phyloP scores from a whole-genome alignment of 2,113 vertebrate species.

The Anthoscopus minutus region DNA sequence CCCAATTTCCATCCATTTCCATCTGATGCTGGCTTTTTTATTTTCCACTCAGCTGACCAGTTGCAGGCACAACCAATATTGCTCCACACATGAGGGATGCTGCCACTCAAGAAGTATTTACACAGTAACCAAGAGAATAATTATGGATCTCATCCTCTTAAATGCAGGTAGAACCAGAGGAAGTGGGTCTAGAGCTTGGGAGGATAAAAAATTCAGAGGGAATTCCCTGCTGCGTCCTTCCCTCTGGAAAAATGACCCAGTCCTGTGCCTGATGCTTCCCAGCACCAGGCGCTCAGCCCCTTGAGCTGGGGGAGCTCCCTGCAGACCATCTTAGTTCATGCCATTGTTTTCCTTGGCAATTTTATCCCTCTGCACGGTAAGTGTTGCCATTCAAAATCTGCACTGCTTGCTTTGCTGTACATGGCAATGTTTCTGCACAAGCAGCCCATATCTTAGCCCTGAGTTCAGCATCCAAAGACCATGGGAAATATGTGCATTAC shows the following conservation, averaged over 20 bases:
- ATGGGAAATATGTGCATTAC: accelerated
- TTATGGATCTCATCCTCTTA: neutral
- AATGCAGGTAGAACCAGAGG: neutral
- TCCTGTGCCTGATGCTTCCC: neutral
- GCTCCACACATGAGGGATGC: accelerated
- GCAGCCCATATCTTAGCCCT: neutral
- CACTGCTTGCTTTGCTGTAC: neutral
- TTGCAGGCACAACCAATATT: neutral
- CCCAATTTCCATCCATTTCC: neutral
- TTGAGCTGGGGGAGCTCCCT: accelerated
- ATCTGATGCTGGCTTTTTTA: neutral
- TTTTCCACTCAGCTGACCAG: neutral
- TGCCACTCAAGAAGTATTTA: neutral
- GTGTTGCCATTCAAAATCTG: accelerated
- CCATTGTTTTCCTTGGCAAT: neutral
- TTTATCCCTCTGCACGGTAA: neutral
- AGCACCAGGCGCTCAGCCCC: accelerated
- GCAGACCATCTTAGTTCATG: neutral
- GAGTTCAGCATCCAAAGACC: neutral
- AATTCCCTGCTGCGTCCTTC: neutral
- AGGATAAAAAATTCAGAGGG: neutral
- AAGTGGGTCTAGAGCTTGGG: neutral
- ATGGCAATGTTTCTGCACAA: neutral
- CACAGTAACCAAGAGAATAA: neutral
- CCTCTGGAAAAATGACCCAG: neutral